Percentiles rank a stretch among this genome's conserved stretches.
These are phyloP conservation scores for Scarus forsteni DNA, from an alignment of 2,797 vertebrate species.

Conservation along the genomic window DNA sequence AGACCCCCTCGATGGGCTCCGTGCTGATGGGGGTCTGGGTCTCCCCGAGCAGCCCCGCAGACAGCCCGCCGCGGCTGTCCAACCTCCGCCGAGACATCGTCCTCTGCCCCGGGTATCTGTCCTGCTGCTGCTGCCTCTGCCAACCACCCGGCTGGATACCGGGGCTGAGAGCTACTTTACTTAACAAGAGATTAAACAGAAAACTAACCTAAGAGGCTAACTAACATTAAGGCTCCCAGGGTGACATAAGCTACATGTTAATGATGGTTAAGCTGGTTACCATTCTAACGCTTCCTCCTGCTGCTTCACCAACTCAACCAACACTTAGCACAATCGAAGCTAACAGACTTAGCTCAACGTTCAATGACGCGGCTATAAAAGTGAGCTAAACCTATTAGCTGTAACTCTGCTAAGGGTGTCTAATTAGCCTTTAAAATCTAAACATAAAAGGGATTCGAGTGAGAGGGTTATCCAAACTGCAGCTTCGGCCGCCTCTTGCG, in stretches of 20 bases:
- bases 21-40: constrained; percentile 86
- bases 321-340: constrained; percentile 51
- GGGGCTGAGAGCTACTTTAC: not conserved
- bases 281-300: constrained; percentile 2
- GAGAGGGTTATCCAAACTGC: not conserved
- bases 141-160: constrained; percentile 1
- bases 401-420: not conserved
- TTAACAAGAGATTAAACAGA: not conserved
- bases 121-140: constrained; percentile 5
- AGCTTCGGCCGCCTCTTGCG: not conserved
- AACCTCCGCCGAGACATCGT: constrained; percentile 90
- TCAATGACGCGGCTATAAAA: constrained; percentile 46
- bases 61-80: constrained; percentile 86
- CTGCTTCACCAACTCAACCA: constrained; percentile 16
- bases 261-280: not conserved
- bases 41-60: constrained; percentile 86
- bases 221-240: constrained; percentile 6
- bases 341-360: constrained; percentile 60
- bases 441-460: fast-evolving
- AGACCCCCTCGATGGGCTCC: constrained; percentile 88
- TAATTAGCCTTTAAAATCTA: fast-evolving
- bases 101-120: constrained; percentile 2
- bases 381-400: constrained; percentile 32
- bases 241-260: constrained; percentile 39
- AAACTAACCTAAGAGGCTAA: constrained; percentile 4